A percentile compares a stretch with the other conserved stretches of the same genome.
These are phyloP conservation scores for Pollimyrus isidori DNA, from an alignment of 2,113 vertebrate genomes.

Conservation along the genomic window DNA sequence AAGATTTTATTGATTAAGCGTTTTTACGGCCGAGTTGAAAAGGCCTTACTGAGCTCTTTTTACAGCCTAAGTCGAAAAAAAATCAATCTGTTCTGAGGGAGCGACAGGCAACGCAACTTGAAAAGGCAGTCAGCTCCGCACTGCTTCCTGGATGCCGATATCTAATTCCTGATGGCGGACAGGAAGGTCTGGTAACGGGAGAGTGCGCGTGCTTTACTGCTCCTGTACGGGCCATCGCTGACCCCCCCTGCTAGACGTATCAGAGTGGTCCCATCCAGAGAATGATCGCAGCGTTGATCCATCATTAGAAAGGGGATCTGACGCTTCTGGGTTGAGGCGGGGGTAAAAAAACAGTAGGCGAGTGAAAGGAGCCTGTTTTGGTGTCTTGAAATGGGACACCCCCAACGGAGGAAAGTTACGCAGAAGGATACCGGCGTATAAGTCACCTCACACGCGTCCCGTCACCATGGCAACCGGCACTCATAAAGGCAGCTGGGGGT, in stretches of 20 bases:
- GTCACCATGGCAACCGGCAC: constrained; percentile 41
- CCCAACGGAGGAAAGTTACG: constrained; percentile 31
- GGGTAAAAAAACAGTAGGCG: constrained; percentile 21
- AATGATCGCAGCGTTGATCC: background rate
- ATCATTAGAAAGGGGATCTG: constrained; percentile 16
- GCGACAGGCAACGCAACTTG: background rate
- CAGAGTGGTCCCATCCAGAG: background rate
- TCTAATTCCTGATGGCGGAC: background rate
- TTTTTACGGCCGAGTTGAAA: constrained; percentile 10
- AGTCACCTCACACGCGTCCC: constrained; percentile 42
- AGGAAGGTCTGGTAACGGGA: background rate
- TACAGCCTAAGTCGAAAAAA: constrained; percentile 11
- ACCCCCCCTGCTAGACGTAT: background rate
- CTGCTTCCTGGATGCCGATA: background rate
- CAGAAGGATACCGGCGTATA: constrained; percentile 39
- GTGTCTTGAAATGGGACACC: constrained; percentile 43
- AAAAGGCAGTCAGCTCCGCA: background rate
- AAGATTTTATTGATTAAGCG: constrained; percentile 24
- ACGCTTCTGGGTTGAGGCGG: constrained; percentile 32
- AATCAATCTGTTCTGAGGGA: constrained; percentile 11
- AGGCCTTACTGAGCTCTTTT: constrained; percentile 7
- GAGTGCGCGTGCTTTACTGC: background rate
- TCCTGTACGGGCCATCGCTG: background rate
- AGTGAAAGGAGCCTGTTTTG: constrained; percentile 36
- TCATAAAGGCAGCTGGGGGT: constrained; percentile 51